Conservation (phyloP, 2,888 invertebrate species). For the Cryptocephalus primarius region DNA sequence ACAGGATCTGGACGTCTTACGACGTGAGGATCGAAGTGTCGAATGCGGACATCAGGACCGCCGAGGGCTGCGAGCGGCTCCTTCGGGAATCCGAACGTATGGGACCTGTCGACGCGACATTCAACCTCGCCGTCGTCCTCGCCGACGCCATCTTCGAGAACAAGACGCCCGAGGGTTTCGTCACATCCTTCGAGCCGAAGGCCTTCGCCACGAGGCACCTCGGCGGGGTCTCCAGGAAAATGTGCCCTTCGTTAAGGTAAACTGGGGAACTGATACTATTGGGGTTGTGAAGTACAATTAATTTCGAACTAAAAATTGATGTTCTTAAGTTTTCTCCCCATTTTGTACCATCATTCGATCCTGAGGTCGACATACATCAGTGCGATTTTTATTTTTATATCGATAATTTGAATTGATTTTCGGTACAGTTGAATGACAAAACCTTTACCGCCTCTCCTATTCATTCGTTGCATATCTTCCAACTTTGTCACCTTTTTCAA, state of each 20-base stretch:
- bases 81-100: conserved; percentile 50
- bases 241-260: conserved; percentile 23
- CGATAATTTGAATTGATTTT: too few relatives aligned
- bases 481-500: too few relatives aligned
- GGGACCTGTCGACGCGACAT: conserved; percentile 71
- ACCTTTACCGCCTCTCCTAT: too few relatives aligned
- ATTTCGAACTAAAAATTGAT: too few relatives aligned
- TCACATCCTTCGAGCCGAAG: conserved; percentile 63
- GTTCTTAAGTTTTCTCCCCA: too few relatives aligned
- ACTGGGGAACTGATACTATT: background rate
- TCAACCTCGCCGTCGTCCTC: conserved; percentile 78
- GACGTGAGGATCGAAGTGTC: conserved; percentile 59
- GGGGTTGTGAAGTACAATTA: too few relatives aligned
- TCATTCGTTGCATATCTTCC: too few relatives aligned
- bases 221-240: conserved; percentile 42
- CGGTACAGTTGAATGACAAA: too few relatives aligned
- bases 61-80: conserved; percentile 58
- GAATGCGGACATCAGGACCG: conserved; percentile 58
- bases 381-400: too few relatives aligned
- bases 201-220: conserved; percentile 69
- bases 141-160: conserved; percentile 68
- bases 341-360: too few relatives aligned
- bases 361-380: too few relatives aligned
- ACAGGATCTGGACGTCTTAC: conserved; percentile 50
- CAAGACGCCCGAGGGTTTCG: conserved; percentile 59